Conservation (phyloP, 2,888 invertebrate genomes). For the Girardia tigrina region DNA sequence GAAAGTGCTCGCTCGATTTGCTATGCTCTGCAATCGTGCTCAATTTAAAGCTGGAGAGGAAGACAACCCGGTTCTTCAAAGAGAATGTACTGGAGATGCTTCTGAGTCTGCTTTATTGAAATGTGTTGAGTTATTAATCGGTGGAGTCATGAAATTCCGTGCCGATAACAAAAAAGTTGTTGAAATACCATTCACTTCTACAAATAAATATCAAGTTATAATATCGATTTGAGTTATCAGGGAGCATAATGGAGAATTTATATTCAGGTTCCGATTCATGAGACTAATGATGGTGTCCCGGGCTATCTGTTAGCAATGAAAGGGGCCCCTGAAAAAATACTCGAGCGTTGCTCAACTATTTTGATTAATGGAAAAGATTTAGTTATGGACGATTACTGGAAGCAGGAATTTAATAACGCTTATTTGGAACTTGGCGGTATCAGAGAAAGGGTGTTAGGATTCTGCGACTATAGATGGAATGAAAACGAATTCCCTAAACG, state of each 20-base stretch:
- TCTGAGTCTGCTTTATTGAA: constrained; percentile 52
- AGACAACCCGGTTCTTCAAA: constrained; percentile 68
- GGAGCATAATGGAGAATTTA: too few relatives aligned
- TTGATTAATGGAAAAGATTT: constrained; percentile 82
- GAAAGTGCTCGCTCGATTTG: constrained; percentile 76
- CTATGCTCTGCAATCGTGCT: constrained; percentile 89
- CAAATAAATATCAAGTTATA: constrained; percentile 57
- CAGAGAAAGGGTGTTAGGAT: constrained; percentile 70
- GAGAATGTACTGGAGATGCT: constrained; percentile 53
- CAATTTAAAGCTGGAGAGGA: constrained; percentile 93
- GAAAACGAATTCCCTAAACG: constrained; percentile 70
- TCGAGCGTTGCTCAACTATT: constrained; percentile 75
- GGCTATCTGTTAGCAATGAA: constrained; percentile 72
- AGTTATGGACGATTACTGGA: constrained; percentile 77
- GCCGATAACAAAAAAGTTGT: constrained; percentile 46
- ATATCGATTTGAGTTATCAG: constrained; percentile 79
- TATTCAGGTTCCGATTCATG: constrained; percentile 70
- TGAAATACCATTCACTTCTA: constrained; percentile 53
- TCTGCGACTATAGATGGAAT: constrained; percentile 81
- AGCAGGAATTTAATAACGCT: constrained; percentile 82
- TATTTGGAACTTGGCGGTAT: constrained; percentile 68
- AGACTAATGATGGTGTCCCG: constrained; percentile 73
- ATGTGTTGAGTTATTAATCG: constrained; percentile 48
- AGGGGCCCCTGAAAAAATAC: constrained; percentile 69
- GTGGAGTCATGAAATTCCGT: constrained; percentile 45